Conservation (phyloP, 2,888 invertebrate species). For the Spisula subtruncata region DNA sequence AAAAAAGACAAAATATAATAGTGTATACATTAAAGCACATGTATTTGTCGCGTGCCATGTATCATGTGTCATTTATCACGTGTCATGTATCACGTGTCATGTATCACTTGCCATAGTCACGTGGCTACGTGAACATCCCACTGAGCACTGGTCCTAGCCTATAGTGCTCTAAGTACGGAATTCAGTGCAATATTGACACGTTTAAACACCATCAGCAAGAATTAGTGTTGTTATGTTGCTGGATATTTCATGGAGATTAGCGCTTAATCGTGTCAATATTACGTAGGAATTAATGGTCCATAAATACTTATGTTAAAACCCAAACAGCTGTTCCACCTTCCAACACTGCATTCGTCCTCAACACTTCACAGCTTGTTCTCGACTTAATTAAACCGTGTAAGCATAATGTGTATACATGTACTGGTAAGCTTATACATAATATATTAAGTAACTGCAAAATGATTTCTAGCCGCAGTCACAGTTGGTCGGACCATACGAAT, state of each 20-base stretch:
- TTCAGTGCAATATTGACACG: neutral
- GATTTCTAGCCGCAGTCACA: no score
- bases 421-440: no score
- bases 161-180: neutral
- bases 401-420: no score
- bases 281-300: neutral
- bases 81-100: neutral
- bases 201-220: neutral
- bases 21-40: neutral
- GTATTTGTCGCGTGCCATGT: neutral
- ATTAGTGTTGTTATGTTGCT: neutral
- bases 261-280: neutral
- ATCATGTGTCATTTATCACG: neutral
- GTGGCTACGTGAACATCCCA: neutral
- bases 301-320: neutral
- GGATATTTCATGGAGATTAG: neutral
- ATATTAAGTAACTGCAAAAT: no score
- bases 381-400: neutral
- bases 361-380: neutral
- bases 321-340: neutral
- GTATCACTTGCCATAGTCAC: neutral
- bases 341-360: neutral
- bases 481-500: no score
- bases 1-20: neutral
- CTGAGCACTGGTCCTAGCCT: no score